Conservation (phyloP, 2,797 vertebrate genomes). For the Xyrichtys novacula region DNA sequence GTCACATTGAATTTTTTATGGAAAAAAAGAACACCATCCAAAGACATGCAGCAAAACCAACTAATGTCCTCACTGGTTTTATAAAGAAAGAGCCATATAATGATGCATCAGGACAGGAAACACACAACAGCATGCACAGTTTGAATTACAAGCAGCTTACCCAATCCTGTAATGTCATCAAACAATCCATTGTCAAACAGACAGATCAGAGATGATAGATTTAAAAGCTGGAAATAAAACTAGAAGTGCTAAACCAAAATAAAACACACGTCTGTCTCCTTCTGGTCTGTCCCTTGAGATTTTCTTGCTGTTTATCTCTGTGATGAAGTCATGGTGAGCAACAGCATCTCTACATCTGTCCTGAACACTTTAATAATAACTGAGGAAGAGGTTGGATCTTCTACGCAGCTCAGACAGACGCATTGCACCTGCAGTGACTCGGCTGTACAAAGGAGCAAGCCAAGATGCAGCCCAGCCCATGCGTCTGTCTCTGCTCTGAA, state of each 20-base stretch:
- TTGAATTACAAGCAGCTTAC: constrained; percentile 26
- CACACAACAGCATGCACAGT: constrained; percentile 35
- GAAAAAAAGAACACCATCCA: constrained; percentile 33
- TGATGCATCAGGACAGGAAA: background rate
- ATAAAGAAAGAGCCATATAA: background rate
- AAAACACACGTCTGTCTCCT: constrained; percentile 17
- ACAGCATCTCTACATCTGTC: constrained; percentile 7
- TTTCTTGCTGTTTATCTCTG: constrained; percentile 27
- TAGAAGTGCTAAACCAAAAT: constrained; percentile 23
- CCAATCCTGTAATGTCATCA: constrained; percentile 3
- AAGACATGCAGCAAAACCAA: constrained; percentile 36
- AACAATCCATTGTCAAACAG: constrained; percentile 2
- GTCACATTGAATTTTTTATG: constrained; percentile 17
- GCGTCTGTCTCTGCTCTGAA: constrained; percentile 51
- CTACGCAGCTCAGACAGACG: constrained; percentile 69
- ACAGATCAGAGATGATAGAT: background rate
- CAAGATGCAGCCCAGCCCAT: constrained; percentile 80
- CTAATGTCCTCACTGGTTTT: background rate
- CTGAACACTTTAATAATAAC: background rate
- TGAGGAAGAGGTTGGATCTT: constrained; percentile 13
- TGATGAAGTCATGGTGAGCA: background rate
- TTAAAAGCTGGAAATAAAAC: constrained; percentile 3
- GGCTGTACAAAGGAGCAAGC: constrained; percentile 55
- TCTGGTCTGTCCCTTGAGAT: constrained; percentile 17
- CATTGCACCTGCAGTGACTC: constrained; percentile 82